Evolutionary conservation across 2,113 vertebrate species (phyloP).

Genomic region (Meles meles): DNA sequence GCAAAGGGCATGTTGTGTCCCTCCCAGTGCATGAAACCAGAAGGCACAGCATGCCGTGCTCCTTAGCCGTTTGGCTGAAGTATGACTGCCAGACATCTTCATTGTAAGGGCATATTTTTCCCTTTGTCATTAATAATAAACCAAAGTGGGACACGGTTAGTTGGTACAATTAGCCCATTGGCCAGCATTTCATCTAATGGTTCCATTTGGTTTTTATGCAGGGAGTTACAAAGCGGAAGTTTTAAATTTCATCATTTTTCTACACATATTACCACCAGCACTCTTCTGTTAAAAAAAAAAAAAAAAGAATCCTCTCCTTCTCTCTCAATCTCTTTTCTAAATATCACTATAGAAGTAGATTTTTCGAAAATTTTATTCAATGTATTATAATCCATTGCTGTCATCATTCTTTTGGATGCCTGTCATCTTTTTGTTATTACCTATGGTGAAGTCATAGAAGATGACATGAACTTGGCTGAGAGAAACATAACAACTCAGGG

Average conservation of each 20-base stretch:
- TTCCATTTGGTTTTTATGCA: not conserved
- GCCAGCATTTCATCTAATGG: not conserved
- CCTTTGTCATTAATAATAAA: not conserved
- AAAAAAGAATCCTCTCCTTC: not conserved
- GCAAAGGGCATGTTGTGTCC: not conserved
- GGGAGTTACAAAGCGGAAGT: not conserved
- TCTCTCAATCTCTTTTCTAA: not conserved
- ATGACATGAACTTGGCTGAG: not conserved
- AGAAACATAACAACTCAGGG: not conserved
- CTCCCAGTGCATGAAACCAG: not conserved
- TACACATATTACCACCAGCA: not conserved
- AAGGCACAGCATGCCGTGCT: too few species aligned
- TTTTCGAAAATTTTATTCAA: not conserved
- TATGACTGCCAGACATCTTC: not conserved
- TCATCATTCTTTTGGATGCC: not conserved
- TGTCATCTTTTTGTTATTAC: not conserved
- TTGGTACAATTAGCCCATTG: not conserved
- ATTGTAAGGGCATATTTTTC: not conserved
- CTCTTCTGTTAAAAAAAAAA: not conserved
- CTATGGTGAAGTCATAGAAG: not conserved
- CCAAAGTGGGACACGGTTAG: not conserved
- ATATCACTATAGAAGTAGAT: not conserved
- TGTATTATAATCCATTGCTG: slow-evolving; percentile 12
- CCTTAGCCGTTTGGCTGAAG: not conserved
- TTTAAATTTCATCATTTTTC: not conserved